Evolutionary conservation across 2,797 vertebrate species (phyloP), one percentile per base, ranked within the genome.

Genomic region (Anolis apletophallus): DNA sequence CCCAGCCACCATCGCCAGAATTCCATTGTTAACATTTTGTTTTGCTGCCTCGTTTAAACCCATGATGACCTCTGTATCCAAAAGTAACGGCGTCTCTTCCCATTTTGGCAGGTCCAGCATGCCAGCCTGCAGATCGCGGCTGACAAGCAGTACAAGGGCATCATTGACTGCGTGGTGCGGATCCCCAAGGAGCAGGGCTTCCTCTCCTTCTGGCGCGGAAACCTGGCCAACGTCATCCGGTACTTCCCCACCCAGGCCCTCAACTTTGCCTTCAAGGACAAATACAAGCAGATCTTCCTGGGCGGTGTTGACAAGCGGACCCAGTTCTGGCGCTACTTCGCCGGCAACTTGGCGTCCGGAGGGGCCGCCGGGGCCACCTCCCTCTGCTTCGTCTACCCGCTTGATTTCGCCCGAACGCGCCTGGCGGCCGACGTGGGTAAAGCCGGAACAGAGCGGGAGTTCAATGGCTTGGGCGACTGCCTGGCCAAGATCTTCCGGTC

Each of bases 251-350:
- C 98, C 69, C 98, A 98, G 94, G 98, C 98, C 88, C 98, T 98
- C 92, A 99, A 98, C 97, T 98, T 99, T 76, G 97, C 98, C 87
- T 98, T 99, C 97, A 99, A 98, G 95, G 98, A 98, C 94, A 98
- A 98, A 96, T 98, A 99, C 97, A 98, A 98, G 97, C 96, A 98
- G 95, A 26, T 99, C 93, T 99, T 98, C 96, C 96, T 98, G 50
- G 98, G 98, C 0, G 97, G 97, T 0, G 97, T 98, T 29, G 98
- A 99, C 97, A 98, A 97, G 95, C 96, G 14, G 84, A 98, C 93
- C 81, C 98, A 98, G 94, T 98, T 98, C 97, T 98, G 98, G 98
- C 97, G 97, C 86, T 98, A 98, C 95, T 98, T 98, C 52, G 98
- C 98, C 0, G 98, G 98, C 74, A 98, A 98, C 96, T 85, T 99